Base-by-base conservation (phyloP, 2,888 invertebrate species). In the Drosophila demipolita region DNA sequence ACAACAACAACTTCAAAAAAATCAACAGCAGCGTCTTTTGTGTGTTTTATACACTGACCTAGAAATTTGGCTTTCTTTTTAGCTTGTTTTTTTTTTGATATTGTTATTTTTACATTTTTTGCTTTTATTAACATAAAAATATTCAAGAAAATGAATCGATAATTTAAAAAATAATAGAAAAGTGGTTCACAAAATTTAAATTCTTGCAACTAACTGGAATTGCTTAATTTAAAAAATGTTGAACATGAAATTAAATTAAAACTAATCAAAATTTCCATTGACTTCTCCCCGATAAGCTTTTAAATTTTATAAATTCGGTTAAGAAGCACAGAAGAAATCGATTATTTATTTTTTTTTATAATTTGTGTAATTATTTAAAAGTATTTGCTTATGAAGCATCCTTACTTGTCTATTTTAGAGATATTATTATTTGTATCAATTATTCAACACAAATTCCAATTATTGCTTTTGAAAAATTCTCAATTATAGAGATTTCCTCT, bases 51-150 rank as follows among this genome's bases (percentile, higher is more conserved):
- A 66, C 74, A 68, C 50, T 75, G 83, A 86, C 84, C 89, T 81
- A 84, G 84, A 84, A 84, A 89, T 78, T 80, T 71, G 63, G 79
- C 79, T 89, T 89, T 81, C 78, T 73, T 83, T 76, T 80, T 2
- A 15, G 12, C n/a, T n/a, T n/a, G n/a, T n/a, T n/a, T 36, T 53
- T 20, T 42, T 26, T 29, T 64, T 80, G 68, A 70, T 80, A 72
- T 77, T 40, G 9, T n/a, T 23, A 23, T 45, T 53, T 55, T 54
- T 26, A 49, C 7, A 20, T 65, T 63, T 40, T 60, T 63, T 60
- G 35, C n/a, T 63, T 66, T 58, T 40, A n/a, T 26, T 50, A 49
- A 54, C 49, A 20, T 35, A 5, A 6, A 35, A 65, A 65, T 64
- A 17, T 35, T 45, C 23, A 15, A 8, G 23, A 15, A 15, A 15